phyloP scores from a whole-genome alignment of 2,797 vertebrate species.

The Enteromius treurensis region DNA sequence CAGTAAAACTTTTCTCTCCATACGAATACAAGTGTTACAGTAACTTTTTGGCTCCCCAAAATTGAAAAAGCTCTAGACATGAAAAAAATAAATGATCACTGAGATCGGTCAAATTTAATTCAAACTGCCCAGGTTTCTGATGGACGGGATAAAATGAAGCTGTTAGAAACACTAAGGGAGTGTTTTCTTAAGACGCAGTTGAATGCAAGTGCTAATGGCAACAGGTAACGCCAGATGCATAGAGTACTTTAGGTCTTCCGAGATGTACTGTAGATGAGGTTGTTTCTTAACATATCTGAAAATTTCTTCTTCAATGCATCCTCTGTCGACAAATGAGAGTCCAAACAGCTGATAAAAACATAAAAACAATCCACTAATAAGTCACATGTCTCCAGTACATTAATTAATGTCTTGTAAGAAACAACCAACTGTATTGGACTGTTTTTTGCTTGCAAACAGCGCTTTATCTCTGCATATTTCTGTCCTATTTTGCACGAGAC shows the following conservation, averaged over 20 bases:
- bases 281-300: not conserved
- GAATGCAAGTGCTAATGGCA: not conserved
- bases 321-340: not conserved
- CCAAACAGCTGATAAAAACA: not conserved
- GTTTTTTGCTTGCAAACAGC: no score
- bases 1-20: not conserved
- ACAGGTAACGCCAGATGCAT: not conserved
- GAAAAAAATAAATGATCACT: not conserved
- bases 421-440: not conserved
- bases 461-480: not conserved
- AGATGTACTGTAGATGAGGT: not conserved
- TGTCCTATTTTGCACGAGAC: not conserved
- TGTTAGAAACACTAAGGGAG: not conserved
- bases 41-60: constrained; percentile 5
- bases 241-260: not conserved
- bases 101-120: constrained; percentile 37
- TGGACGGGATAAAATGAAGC: not conserved
- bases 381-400: not conserved
- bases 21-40: not conserved
- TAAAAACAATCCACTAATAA: not conserved
- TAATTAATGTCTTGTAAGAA: not conserved
- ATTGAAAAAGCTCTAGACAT: not conserved
- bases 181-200: not conserved
- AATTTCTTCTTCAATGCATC: not conserved
- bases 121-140: not conserved